Evolutionary conservation across 2,113 vertebrate species (phyloP).

Genomic region (Chionomys nivalis): DNA sequence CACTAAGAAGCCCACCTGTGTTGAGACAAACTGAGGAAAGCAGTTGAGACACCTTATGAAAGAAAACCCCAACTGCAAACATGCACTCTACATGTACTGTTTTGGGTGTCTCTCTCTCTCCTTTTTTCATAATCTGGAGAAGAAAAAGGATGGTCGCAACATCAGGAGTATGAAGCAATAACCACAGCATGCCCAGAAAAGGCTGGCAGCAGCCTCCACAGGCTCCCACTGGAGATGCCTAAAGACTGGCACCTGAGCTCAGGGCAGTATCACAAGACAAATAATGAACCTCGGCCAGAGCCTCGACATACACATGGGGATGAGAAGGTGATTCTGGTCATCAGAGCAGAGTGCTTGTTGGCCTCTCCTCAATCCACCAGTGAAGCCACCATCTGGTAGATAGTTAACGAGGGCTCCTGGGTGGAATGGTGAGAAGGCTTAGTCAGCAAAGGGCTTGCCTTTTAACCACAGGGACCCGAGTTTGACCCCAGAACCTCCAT

Average conservation of each 20-base stretch:
- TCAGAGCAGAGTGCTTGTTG: neutral
- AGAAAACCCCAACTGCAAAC: neutral
- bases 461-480: no score
- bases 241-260: neutral
- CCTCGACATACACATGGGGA: neutral
- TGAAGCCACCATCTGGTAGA: neutral
- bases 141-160: neutral
- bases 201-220: neutral
- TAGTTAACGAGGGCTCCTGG: accelerated
- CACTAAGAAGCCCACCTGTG: neutral
- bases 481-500: neutral
- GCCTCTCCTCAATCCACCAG: neutral
- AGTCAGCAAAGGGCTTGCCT: neutral
- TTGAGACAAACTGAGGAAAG: neutral
- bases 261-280: neutral
- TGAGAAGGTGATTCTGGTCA: neutral
- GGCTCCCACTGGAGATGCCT: neutral
- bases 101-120: neutral
- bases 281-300: neutral
- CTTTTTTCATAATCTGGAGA: neutral
- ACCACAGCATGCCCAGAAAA: neutral
- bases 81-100: neutral
- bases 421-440: neutral
- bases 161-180: no score
- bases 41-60: neutral